phyloP scores from a whole-genome alignment of 2,113 vertebrate genomes.

The Capra hircus region DNA sequence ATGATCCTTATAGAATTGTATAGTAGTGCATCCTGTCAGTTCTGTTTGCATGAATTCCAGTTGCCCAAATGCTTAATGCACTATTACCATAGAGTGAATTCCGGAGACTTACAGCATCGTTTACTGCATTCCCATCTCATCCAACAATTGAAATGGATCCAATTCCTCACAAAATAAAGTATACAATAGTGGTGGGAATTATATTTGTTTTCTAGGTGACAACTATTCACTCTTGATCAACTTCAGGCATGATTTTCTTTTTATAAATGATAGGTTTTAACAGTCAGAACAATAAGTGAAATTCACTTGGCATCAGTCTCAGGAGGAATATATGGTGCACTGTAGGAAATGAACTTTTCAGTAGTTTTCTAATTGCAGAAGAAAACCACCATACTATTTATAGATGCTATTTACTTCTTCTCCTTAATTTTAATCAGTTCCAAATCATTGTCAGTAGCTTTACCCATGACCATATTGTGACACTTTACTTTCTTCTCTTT shows the following conservation, averaged over 20 bases:
- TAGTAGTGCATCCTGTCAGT: constrained; percentile 27
- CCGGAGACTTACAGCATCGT: constrained; percentile 72
- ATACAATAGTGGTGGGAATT: constrained; percentile 52
- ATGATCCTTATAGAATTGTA: constrained; percentile 60
- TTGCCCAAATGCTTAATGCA: constrained; percentile 60
- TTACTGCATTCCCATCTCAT: constrained; percentile 65
- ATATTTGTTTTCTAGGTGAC: constrained; percentile 76
- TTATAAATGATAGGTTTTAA: constrained; percentile 66
- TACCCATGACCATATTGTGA: neutral
- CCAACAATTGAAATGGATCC: constrained; percentile 74
- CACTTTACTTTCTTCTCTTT: neutral
- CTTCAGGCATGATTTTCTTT: constrained; percentile 59
- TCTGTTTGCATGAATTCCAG: constrained; percentile 50
- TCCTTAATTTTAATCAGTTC: neutral
- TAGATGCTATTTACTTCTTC: neutral
- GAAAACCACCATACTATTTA: constrained; percentile 21
- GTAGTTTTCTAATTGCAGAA: constrained; percentile 39
- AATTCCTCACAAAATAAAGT: constrained; percentile 74
- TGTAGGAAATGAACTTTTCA: constrained; percentile 37
- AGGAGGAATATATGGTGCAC: constrained; percentile 41
- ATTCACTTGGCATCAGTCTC: constrained; percentile 43
- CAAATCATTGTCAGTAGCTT: neutral
- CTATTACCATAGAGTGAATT: constrained; percentile 60
- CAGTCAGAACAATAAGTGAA: constrained; percentile 61
- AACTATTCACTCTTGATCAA: constrained; percentile 64